Evolutionary conservation across 2,888 invertebrate species (phyloP), one percentile per base, ranked within the genome.

Genomic region (Tyria jacobaeae): DNA sequence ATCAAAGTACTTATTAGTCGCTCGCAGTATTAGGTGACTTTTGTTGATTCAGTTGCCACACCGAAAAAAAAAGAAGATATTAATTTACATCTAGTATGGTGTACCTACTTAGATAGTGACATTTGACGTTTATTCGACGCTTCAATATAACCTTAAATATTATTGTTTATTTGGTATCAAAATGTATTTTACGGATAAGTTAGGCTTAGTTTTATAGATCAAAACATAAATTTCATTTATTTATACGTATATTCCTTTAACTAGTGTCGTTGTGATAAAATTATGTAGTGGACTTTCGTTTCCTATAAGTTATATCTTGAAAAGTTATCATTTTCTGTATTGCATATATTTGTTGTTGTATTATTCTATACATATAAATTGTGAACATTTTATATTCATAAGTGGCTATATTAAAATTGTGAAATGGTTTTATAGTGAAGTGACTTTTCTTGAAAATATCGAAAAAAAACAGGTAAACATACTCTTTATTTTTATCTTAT

Each of bases 121-220:
- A 48, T 62, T 64, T 83, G 82, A 82, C 81, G 73, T 72, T 80
- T 82, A 69, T 64, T 79, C 74, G 82, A 83, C 77, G 84, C 81
- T 72, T 61, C 50, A 51, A 64, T n/a, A 68, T 80, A 80, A 80
- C 80, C 80, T 80, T 59, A 62, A 80, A 41, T 14, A 27, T 21
- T 31, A 51, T 78, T 79, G 78, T 80, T 80, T 80, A 74, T 80
- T 80, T 77, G 70, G 70, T 70, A 31, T 44, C 21, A 55, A 55
- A 55, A 55, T 55, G 21, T 3, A 44, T 44, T 55, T 44, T 21
- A 14, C 14, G 34, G 6, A 21, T 34, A 31, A 21, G 1, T 37
- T 1, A 27, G 15, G 4, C 14, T 31, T 31, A 15, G 21, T 21
- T 21, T 15, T 21, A 15, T 39, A 27, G n/a, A 17, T 12, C 6